Base-by-base conservation (phyloP, 2,888 invertebrate species). In the Cactoblastis cactorum region DNA sequence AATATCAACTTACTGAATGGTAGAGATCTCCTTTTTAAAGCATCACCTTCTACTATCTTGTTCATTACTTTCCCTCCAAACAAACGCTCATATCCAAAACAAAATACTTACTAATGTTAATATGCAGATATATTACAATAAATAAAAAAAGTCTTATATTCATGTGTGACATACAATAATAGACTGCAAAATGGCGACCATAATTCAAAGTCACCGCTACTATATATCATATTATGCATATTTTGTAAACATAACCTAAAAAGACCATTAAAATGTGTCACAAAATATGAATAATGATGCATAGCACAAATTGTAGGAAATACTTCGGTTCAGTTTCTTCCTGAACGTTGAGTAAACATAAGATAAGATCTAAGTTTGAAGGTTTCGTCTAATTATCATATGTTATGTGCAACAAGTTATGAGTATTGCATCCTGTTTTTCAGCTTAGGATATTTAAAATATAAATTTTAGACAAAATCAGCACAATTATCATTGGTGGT, bases 331-430 rank as follows among this genome's bases (percentile, higher is more conserved):
- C 12, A 24, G 49, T 56, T 56, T 49, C 50, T 56, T 45, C 51
- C 50, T 51, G 38, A 53, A 28, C 22, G 32, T 45, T 47, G 45
- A 24, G 38, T 45, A 54, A 43, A 56, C 43, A 45, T 45, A 17
- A 49, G 56, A 56, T 56, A 54, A 52, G 45, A 54, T 56, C 53
- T 18, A 39, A 19, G 14, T 11, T 43, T 34, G 53, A 56, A 56
- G 56, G 56, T 49, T 50, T 28, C 18, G 6, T 14, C 32, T 51
- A 0, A 56, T 53, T 53, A 47, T 43, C 52, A 56, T 56, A 46
- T 22, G 38, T 19, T 19, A 37, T 48, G 28, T 28, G n/a, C n/a
- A n/a, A n/a, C n/a, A n/a, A n/a, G 15, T 28, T 22, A 9, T 9
- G 22, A 15, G 43, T 17, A 28, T 28, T 43, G 32, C 15, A 17